Evolutionary conservation across 2,888 invertebrate species (phyloP).

Genomic region (Andrena marginata): DNA sequence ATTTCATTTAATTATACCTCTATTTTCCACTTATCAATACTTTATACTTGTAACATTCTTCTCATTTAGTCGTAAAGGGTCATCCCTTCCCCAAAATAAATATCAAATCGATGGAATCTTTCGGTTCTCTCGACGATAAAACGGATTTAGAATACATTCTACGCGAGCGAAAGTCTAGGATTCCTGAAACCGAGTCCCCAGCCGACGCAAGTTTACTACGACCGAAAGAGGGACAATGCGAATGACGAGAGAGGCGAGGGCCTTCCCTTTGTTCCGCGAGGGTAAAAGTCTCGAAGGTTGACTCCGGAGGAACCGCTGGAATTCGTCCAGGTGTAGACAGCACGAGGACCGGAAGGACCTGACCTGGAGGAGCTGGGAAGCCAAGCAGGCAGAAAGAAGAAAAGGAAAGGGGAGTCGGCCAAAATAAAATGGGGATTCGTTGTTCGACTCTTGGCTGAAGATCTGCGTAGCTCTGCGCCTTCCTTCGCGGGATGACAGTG

Average conservation of each 20-base stretch:
- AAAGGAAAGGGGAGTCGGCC: constrained; percentile 18
- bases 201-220: constrained; percentile 1
- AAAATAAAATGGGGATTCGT: constrained; percentile 42
- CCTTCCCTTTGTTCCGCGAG: constrained; percentile 53
- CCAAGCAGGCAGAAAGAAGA: constrained; percentile 40
- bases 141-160: too few species aligned
- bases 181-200: constrained; percentile 1
- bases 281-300: constrained; percentile 72
- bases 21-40: too few species aligned
- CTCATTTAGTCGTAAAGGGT: too few species aligned
- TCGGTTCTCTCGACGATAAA: neutral
- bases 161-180: neutral
- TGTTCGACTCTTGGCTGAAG: constrained; percentile 30
- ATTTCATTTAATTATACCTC: too few species aligned
- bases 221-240: constrained; percentile 47
- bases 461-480: constrained; percentile 5
- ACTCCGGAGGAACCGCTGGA: constrained; percentile 39
- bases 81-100: too few species aligned
- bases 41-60: too few species aligned
- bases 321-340: constrained; percentile 64
- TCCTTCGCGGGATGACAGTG: neutral
- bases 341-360: constrained; percentile 70
- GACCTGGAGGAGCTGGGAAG: constrained; percentile 60
- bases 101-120: neutral
- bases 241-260: constrained; percentile 9